Conservation (phyloP, 2,797 vertebrate genomes). For the Phoeniculus purpureus region DNA sequence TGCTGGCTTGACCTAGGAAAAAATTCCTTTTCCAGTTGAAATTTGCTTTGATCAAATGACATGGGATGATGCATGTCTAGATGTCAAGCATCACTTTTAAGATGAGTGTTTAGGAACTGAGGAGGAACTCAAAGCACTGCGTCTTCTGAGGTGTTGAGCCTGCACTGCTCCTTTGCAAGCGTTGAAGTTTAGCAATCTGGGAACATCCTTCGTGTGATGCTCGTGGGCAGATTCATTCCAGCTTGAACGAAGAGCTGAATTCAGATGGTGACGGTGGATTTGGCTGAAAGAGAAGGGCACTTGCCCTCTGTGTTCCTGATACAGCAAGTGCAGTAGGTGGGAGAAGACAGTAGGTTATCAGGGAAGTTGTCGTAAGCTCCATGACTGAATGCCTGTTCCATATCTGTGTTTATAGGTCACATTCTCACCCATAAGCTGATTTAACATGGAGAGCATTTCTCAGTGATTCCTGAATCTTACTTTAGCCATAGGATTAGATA, state of each 20-base stretch:
- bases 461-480: not conserved
- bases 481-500: not conserved
- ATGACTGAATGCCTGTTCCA: not conserved
- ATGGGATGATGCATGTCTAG: not conserved
- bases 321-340: not conserved
- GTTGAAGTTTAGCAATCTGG: not conserved
- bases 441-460: not conserved
- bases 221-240: not conserved
- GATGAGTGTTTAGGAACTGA: not conserved
- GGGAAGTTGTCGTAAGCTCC: not conserved
- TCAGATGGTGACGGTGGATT: not conserved
- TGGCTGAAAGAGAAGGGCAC: not conserved
- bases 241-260: not conserved
- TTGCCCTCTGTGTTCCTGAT: not conserved
- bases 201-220: not conserved
- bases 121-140: not conserved
- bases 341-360: not conserved
- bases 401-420: not conserved
- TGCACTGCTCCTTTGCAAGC: not conserved
- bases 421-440: not conserved
- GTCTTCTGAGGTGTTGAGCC: not conserved
- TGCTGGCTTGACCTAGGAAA: not conserved
- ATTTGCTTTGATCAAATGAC: not conserved
- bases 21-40: not conserved
- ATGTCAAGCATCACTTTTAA: not conserved